These are phyloP conservation scores for Leptestheria dahalacensis DNA, from an alignment of 1,140 invertebrate genomes.

Conservation along the genomic window DNA sequence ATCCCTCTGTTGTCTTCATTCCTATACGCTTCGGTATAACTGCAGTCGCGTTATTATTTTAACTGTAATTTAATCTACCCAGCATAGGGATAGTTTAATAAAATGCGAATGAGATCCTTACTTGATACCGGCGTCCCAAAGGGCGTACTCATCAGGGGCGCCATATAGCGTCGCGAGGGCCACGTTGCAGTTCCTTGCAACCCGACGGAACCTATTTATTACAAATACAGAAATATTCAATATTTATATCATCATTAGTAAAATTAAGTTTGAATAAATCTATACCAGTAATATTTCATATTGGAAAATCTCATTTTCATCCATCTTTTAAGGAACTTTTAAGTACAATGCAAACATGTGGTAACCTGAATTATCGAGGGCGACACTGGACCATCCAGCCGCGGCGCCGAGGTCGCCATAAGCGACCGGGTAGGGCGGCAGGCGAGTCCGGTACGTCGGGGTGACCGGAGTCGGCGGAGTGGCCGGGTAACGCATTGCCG, in stretches of 20 bases:
- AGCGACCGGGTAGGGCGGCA: slow-evolving; percentile 4
- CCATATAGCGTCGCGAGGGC: background rate
- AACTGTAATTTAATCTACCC: no score
- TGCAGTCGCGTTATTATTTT: no score
- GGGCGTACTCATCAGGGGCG: background rate
- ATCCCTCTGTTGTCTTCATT: no score
- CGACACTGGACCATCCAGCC: background rate
- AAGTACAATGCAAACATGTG: no score
- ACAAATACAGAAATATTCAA: background rate
- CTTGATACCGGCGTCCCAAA: background rate
- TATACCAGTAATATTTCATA: no score
- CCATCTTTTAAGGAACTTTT: no score
- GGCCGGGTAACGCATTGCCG: background rate
- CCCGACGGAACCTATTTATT: background rate
- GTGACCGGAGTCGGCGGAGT: background rate
- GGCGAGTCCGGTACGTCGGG: background rate
- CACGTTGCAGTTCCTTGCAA: background rate
- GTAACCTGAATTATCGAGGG: background rate
- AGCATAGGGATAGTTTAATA: no score
- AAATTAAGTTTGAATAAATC: background rate
- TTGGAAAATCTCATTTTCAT: no score
- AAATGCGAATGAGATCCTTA: background rate
- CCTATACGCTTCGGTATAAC: no score
- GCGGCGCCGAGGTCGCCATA: slow-evolving; percentile 6
- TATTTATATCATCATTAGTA: background rate